A percentile compares a stretch with the other conserved stretches of the same genome.
Conservation (phyloP, 2,113 vertebrate genomes). For the Rhinoptilus africanus region DNA sequence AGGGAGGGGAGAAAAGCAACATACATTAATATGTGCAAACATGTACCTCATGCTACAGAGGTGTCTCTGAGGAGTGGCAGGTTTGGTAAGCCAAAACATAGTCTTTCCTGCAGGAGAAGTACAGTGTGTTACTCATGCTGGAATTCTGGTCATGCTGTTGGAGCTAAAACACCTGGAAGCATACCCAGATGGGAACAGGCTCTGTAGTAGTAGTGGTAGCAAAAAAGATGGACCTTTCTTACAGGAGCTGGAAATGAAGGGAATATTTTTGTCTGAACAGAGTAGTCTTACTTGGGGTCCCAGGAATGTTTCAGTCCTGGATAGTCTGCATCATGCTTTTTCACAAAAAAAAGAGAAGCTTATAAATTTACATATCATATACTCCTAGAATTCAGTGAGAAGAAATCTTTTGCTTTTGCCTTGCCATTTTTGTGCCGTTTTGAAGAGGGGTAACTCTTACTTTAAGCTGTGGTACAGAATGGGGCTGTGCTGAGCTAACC, state of each 20-base stretch:
- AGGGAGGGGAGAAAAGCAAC: conserved; percentile 31
- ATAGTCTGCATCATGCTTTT: not conserved
- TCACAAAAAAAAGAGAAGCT: not conserved
- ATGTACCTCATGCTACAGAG: not conserved
- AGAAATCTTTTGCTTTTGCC: not conserved
- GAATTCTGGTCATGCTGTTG: not conserved
- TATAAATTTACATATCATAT: not conserved
- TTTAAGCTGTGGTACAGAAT: not conserved
- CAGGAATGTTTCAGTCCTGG: not conserved
- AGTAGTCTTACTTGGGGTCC: not conserved
- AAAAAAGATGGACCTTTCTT: not conserved
- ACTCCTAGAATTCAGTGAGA: not conserved
- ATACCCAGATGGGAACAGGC: not conserved
- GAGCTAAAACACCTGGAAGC: not conserved
- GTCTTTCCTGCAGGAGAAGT: not conserved
- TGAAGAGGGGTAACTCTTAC: not conserved
- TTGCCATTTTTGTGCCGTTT: not conserved
- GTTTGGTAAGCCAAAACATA: conserved; percentile 5
- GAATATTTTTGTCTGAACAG: not conserved
- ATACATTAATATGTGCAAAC: not conserved
- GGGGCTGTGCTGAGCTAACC: not conserved
- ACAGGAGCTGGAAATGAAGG: not conserved
- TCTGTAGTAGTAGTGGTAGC: not conserved
- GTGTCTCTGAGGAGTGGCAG: conserved; percentile 33
- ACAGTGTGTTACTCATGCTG: not conserved